A percentile compares a stretch with the other conserved stretches of the same genome.
Evolutionary conservation across 2,113 vertebrate species (phyloP).

Genomic region (Panurus biarmicus): DNA sequence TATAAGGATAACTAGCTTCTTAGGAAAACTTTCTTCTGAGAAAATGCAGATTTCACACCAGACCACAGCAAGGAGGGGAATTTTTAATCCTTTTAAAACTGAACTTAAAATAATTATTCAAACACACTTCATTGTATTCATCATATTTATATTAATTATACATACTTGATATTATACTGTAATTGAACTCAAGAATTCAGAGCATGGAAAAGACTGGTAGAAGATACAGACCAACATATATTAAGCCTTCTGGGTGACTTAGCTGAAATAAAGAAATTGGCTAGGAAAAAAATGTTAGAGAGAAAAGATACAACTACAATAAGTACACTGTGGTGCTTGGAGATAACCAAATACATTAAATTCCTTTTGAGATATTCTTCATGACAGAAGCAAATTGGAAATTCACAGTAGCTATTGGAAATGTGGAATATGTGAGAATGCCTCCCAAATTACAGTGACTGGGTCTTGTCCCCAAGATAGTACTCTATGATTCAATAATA

Average conservation of each 20-base stretch:
- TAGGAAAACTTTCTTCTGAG: not conserved
- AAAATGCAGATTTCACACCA: not conserved
- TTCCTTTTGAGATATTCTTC: not conserved
- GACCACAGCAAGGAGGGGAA: not conserved
- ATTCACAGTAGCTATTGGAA: not conserved
- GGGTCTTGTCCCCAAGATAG: fast-evolving
- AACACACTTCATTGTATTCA: not conserved
- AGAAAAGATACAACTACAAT: not conserved
- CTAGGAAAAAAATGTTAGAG: not conserved
- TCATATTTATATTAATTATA: not conserved
- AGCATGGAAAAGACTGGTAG: not conserved
- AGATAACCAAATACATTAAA: not conserved
- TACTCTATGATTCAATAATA: not conserved
- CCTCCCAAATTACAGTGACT: not conserved
- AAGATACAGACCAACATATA: not conserved
- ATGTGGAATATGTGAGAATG: not conserved
- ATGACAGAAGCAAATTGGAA: not conserved
- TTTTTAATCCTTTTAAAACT: not conserved
- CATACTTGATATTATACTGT: not conserved
- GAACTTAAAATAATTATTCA: not conserved
- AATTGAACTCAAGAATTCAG: not conserved
- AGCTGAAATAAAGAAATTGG: not conserved
- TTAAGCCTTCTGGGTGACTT: not conserved
- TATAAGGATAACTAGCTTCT: not conserved
- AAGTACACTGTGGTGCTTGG: not conserved